These are phyloP conservation scores for Fukomys damarensis DNA, from an alignment of 2,113 vertebrate species.

Conservation along the genomic window DNA sequence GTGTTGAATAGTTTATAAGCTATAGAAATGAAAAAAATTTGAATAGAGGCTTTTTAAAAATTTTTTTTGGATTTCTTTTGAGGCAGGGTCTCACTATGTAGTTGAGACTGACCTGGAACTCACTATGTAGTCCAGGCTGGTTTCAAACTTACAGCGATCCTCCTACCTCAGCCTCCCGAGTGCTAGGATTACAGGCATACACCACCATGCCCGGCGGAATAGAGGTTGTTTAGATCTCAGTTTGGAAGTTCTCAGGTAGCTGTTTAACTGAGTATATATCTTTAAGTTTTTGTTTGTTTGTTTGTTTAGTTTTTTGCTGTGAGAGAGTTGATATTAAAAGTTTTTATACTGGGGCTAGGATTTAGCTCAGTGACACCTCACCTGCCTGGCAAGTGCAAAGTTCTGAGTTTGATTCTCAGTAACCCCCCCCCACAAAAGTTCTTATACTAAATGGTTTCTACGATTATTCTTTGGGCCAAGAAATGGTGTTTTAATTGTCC, in stretches of 20 bases:
- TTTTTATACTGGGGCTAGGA: no score
- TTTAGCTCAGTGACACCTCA: no score
- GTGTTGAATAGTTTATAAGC: background rate
- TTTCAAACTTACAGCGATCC: no score
- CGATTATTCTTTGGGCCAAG: background rate
- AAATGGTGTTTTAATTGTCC: background rate
- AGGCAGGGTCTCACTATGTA: no score
- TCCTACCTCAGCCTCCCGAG: no score
- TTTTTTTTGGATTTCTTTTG: no score
- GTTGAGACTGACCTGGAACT: no score
- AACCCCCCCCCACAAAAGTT: background rate
- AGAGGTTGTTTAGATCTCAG: background rate
- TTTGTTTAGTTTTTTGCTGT: background rate
- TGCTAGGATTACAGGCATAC: no score
- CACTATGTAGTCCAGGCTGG: no score
- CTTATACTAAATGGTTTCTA: background rate
- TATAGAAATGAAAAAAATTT: slow-evolving; percentile 44
- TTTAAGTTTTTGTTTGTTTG: slow-evolving; percentile 27
- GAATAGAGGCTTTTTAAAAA: slow-evolving; percentile 3
- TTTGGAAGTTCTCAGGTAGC: slow-evolving; percentile 25
- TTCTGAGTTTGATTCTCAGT: no score
- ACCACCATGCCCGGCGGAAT: no score
- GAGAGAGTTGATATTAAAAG: background rate
- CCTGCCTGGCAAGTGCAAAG: no score
- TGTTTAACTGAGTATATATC: slow-evolving; percentile 32